Conservation (phyloP, 2,797 vertebrate genomes). For the Microtus agrestis region DNA sequence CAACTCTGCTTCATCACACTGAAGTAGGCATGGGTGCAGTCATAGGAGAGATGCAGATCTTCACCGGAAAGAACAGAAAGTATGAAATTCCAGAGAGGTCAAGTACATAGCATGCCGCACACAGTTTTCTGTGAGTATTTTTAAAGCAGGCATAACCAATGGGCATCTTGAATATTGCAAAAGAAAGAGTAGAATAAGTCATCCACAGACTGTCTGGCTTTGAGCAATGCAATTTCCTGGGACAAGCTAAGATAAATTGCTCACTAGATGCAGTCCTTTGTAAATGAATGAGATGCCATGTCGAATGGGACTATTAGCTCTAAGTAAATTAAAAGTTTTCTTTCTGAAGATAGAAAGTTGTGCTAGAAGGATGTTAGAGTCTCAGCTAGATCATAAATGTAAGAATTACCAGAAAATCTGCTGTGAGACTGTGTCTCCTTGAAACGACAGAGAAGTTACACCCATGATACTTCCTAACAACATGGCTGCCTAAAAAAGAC, state of each 20-base stretch:
- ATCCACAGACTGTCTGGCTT: conserved; percentile 17
- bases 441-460: neutral
- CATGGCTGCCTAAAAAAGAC: too few relatives aligned
- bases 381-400: neutral
- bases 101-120: neutral
- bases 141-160: conserved; percentile 12
- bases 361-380: conserved; percentile 50
- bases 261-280: conserved; percentile 6
- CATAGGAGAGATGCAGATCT: neutral
- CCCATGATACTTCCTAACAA: neutral
- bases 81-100: neutral
- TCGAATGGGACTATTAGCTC: neutral
- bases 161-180: neutral
- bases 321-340: conserved; percentile 66
- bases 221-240: conserved; percentile 61
- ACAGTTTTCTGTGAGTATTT: conserved; percentile 13
- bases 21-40: neutral
- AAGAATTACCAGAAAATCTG: neutral
- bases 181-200: conserved; percentile 47
- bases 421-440: neutral
- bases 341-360: neutral
- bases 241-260: conserved; percentile 46
- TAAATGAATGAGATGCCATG: conserved; percentile 24
- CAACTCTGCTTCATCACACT: neutral
- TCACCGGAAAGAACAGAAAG: neutral